Base-by-base conservation (phyloP, 2,888 invertebrate species). In the Agonopterix heracliana region DNA sequence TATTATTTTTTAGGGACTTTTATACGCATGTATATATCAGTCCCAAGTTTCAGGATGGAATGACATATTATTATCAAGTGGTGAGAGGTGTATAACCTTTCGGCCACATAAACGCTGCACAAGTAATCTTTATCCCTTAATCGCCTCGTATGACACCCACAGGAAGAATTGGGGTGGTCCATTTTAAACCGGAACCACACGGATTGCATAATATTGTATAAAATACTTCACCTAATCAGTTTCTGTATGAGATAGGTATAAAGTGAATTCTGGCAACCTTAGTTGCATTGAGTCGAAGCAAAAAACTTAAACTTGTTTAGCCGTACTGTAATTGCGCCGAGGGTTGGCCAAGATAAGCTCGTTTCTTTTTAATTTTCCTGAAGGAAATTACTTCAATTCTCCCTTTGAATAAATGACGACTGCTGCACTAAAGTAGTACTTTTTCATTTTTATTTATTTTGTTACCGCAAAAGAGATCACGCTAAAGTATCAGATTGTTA, bases 331-430 rank as follows among this genome's bases (percentile, higher is more conserved):
- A 81, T 78, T 76, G 73, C 72, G 67, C 59, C 58, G 68, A 74
- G 74, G 69, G 70, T 65, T 63, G 60, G 66, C 72, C 67, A 69
- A 78, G 78, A 78, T 79, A 81, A 81, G 73, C 75, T 77, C 72
- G 72, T 76, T 79, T 70, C 71, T 78, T 82, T 82, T 82, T 79
- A 82, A 82, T 81, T 80, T 78, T 78, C 70, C 66, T 64, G 66
- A 73, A 77, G 72, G 68, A 78, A 78, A 82, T 84, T 79, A 76
- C 78, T 76, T 71, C 71, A 74, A 78, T 75, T 78, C 71, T 75
- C 71, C 61, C 66, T 70, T 68, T 78, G 73, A 77, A 79, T 81
- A 83, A 79, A 80, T 73, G 74, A 75, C 69, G 66, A 71, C 66
- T 68, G 73, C 60, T 70, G 66, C 68, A 74, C 69, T 67, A 71